A percentile compares a stretch with the other conserved stretches of the same genome.
Conservation (phyloP, 1,140 invertebrate genomes). For the Pinna nobilis region DNA sequence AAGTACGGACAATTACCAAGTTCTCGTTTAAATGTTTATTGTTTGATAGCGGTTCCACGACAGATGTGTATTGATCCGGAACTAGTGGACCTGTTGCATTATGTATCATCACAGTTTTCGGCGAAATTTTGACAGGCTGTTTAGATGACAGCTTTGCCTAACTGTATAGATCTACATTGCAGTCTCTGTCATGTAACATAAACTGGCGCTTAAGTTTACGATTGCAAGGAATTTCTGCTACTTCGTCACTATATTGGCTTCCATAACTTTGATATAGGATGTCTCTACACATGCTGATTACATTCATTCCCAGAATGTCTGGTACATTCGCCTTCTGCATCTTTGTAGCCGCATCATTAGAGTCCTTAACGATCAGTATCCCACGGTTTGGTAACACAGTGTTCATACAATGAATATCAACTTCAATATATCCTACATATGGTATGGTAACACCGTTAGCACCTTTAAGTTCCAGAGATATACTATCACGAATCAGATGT, state of each 20-base stretch:
- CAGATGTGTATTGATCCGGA: no score
- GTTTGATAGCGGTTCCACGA: no score
- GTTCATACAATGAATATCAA: not conserved
- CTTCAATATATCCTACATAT: constrained; percentile 15
- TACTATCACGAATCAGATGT: no score
- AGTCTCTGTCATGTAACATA: not conserved
- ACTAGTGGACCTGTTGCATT: no score
- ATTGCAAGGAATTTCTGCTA: not conserved
- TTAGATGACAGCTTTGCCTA: no score
- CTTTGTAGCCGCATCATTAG: not conserved
- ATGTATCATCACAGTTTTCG: no score
- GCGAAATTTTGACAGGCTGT: no score
- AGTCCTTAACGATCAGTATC: constrained; percentile 11
- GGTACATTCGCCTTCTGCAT: not conserved
- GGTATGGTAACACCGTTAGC: constrained; percentile 2
- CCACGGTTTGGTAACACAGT: not conserved
- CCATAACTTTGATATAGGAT: constrained; percentile 9
- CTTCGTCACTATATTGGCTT: not conserved
- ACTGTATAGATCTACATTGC: no score
- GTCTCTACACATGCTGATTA: not conserved
- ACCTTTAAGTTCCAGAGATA: not conserved
- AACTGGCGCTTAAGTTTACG: not conserved
- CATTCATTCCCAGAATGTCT: constrained; percentile 6
- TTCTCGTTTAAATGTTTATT: no score
- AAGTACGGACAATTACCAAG: no score